Percentiles rank a stretch among this genome's conserved stretches.
Conservation (phyloP, 2,888 invertebrate genomes). For the Plemyria rubiginata region DNA sequence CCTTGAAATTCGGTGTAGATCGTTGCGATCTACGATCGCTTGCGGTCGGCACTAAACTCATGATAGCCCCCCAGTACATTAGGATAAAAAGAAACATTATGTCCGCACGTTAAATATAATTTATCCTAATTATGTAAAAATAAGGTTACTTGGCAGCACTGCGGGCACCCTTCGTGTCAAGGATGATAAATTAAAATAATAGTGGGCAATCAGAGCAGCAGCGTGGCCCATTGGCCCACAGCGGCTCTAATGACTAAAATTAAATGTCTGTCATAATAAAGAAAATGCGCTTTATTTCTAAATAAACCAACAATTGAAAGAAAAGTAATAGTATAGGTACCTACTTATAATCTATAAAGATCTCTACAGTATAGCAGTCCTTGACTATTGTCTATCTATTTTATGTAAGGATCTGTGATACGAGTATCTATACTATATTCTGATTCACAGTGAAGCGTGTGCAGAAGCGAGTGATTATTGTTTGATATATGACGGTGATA, state of each 20-base stretch:
- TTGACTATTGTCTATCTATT: neutral
- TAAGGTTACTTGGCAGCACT: conserved; percentile 18
- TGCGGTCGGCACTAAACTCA: too few relatives aligned
- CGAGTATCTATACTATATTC: neutral
- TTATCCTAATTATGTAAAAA: neutral
- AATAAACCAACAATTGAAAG: neutral
- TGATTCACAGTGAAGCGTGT: conserved; percentile 16
- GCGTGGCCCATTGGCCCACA: too few relatives aligned
- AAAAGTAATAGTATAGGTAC: neutral
- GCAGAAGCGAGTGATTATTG: conserved; percentile 17
- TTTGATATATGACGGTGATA: conserved; percentile 18
- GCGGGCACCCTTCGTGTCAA: conserved; percentile 13
- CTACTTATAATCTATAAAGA: neutral
- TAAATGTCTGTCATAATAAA: too few relatives aligned
- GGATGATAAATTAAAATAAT: conserved; percentile 16
- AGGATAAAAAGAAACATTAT: too few relatives aligned
- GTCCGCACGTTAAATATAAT: neutral
- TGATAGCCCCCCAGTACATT: too few relatives aligned
- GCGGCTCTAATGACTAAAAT: too few relatives aligned
- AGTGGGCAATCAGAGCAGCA: conserved; percentile 1
- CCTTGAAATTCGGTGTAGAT: too few relatives aligned
- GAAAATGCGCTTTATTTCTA: too few relatives aligned
- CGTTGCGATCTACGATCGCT: too few relatives aligned
- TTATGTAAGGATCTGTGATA: conserved; percentile 2
- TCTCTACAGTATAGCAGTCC: neutral